A percentile compares a stretch with the other conserved stretches of the same genome.
Conservation (phyloP, 2,797 vertebrate species). For the Octomys mimax region DNA sequence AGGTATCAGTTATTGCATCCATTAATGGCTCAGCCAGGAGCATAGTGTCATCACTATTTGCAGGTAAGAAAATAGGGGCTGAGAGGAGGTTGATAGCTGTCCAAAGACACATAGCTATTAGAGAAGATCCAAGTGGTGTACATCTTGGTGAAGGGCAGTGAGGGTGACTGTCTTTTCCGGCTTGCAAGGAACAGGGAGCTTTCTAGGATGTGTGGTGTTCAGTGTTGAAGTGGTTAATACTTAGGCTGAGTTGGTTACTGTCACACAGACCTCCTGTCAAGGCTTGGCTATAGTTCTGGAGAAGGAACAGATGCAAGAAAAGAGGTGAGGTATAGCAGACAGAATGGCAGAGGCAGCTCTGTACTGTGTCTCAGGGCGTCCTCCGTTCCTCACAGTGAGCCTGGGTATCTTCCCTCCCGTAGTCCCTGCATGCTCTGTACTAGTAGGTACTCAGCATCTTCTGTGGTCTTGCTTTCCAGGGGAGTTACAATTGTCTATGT, state of each 20-base stretch:
- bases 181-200: background rate
- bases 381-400: background rate
- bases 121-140: background rate
- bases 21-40: background rate
- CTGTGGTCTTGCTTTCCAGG: background rate
- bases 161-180: background rate
- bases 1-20: background rate
- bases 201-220: background rate
- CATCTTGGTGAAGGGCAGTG: background rate
- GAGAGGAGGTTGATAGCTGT: background rate
- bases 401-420: no score
- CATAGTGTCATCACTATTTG: background rate
- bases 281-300: background rate
- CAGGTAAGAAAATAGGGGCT: background rate
- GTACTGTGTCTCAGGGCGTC: fast-evolving
- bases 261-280: background rate
- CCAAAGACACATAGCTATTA: background rate
- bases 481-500: background rate
- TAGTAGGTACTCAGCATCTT: background rate
- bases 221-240: background rate
- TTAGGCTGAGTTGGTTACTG: background rate
- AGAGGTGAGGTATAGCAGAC: background rate
- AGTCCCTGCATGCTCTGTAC: background rate
- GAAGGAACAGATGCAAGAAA: background rate
- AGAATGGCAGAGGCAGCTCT: background rate